Base-by-base conservation (phyloP, 2,113 vertebrate genomes). In the Oryzias javanicus region DNA sequence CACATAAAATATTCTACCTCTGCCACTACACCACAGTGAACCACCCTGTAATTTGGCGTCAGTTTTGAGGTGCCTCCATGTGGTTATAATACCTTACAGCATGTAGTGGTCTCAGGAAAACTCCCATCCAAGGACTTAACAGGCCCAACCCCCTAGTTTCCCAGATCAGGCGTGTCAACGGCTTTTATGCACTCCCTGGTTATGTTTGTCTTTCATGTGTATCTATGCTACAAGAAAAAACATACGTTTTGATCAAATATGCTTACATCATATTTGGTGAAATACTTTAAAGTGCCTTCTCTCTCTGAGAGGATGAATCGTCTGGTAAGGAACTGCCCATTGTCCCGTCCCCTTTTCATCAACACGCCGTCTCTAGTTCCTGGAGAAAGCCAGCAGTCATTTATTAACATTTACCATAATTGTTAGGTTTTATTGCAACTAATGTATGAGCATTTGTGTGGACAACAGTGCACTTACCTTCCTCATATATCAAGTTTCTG, bases 291-390 rank as follows among this genome's bases (percentile, higher is more conserved):
- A 25, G 89, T 93, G 6, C 95, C 94, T 42, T 96, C 95, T 67
- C 88, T 72, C 84, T 93, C 91, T 0, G 92, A 94, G 62, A 97
- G 91, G 55, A 96, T 83, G 53, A 97, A 97, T 72, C 93, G 91
- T 62, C 95, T 90, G 76, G 66, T 92, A 53, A 93, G 69, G 72
- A 94, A 97, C 87, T 95, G 95, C 13, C 93, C 93, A 0, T 90
- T 95, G 87, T 96, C 94, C 83, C 94, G 86, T 46, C 94, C 95
- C 65, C 91, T 88, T 75, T 97, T 97, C 92, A 94, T 94, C 53
- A 97, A 83, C 72, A 90, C 65, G 45, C 94, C 94, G 15, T 95
- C 94, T 74, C 88, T 90, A 15, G 67, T 55, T 22, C 87, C 95
- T 97, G 86, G 40, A 67, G 70, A n/a, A 63, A 40, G 35, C 14